Evolutionary conservation across 2,888 invertebrate genomes (phyloP).

Genomic region (Stenolophus ochropezus): DNA sequence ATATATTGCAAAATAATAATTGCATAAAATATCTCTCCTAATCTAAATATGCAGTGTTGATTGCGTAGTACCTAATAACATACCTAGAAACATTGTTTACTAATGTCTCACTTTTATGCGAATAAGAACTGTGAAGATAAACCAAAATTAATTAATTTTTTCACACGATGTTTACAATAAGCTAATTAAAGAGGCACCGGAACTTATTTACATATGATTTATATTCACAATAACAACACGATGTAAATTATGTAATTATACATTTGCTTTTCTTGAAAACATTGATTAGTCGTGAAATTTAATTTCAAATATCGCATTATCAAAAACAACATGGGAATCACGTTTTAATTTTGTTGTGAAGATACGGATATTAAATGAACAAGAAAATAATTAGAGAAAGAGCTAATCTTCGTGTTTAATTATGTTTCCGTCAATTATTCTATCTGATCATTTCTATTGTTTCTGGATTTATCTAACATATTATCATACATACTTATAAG

Average conservation of each 20-base stretch:
- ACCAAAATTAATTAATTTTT: too few relatives aligned
- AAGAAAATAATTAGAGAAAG: slow-evolving; percentile 16
- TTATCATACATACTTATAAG: too few relatives aligned
- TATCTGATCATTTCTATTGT: too few relatives aligned
- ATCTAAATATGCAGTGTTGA: too few relatives aligned
- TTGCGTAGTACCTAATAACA: too few relatives aligned
- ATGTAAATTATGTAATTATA: not conserved
- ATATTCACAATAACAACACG: not conserved
- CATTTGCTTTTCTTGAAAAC: not conserved
- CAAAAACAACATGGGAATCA: not conserved
- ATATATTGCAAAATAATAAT: too few relatives aligned
- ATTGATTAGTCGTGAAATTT: not conserved
- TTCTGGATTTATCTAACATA: too few relatives aligned
- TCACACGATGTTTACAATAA: not conserved
- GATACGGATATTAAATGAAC: not conserved
- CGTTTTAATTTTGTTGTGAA: not conserved
- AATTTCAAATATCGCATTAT: not conserved
- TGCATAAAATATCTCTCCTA: too few relatives aligned
- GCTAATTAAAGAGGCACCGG: not conserved
- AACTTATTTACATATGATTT: not conserved
- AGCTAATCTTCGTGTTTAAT: slow-evolving; percentile 1
- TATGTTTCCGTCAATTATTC: slow-evolving; percentile 3
- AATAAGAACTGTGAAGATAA: too few relatives aligned
- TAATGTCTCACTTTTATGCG: too few relatives aligned
- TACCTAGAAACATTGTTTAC: too few relatives aligned